Base-by-base conservation (phyloP, 2,797 vertebrate genomes). In the Clamator glandarius region DNA sequence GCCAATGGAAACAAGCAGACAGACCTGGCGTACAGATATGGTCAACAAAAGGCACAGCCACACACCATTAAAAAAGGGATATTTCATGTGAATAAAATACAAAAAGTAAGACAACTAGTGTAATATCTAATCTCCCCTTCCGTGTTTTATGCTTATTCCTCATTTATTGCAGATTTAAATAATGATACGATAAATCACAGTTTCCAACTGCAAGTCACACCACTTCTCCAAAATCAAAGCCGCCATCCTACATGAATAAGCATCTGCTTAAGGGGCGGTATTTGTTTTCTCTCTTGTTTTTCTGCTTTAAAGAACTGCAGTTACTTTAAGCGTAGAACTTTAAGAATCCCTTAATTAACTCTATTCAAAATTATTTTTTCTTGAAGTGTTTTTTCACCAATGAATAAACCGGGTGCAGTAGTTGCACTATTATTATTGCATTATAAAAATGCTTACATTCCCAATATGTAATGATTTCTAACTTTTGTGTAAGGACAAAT, bases 1-100 rank as follows among this genome's bases (percentile, higher is more conserved):
- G 98, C 98, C 98, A 98, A 99, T 98, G 98, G 98, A 99, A 99
- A 98, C 98, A 98, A 98, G 98, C 98, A 97, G 98, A 97, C 98
- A 97, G 98, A 98, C 98, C 97, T 98, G 98, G 98, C 95, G 97
- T 97, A 97, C 98, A 98, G 96, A 96, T 96, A 97, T 96, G 98
- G 98, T 98, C 98, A 97, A 98, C 98, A 98, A 98, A 98, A 98
- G 98, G 78, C 94, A 74, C 17, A 67, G 97, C 88, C 93, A 93
- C 52, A 80, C 82, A 69, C 94, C 78, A 95, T 90, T 67, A 84
- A 87, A 92, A 84, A 84, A 87, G 64, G 72, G 68, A 74, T 93
- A 92, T 97, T 97, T 94, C 96, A 50, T 59, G 85, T 90, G 96
- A 97, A 97, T 96, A 96, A 91, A 94, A 93, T 77, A 83, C 61